A percentile compares a stretch with the other conserved stretches of the same genome.
phyloP scores from a whole-genome alignment of 1,140 invertebrate genomes.

The Euura saliciscinereae region DNA sequence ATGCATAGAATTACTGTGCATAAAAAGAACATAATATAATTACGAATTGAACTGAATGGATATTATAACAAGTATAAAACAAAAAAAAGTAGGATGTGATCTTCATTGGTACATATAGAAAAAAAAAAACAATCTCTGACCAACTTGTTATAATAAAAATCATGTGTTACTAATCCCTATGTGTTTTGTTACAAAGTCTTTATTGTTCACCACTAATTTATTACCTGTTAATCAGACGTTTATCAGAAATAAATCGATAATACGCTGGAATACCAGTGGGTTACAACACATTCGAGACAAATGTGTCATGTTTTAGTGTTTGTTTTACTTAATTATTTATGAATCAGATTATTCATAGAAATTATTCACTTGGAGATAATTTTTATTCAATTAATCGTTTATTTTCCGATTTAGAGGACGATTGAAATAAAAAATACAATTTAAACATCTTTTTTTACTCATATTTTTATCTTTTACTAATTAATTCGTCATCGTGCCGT shows the following conservation, averaged over 20 bases:
- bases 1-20: conserved; percentile 10
- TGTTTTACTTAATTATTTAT: background rate
- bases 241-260: conserved; percentile 9
- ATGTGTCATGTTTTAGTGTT: conserved; percentile 20
- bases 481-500: background rate
- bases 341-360: conserved; percentile 9
- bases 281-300: conserved; percentile 27
- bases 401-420: too few relatives aligned
- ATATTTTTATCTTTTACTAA: too few relatives aligned
- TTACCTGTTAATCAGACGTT: background rate
- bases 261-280: conserved; percentile 25
- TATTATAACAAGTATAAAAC: conserved; percentile 2
- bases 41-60: conserved; percentile 4
- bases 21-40: conserved; percentile 6
- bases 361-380: background rate
- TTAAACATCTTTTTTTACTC: too few relatives aligned
- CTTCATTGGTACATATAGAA: background rate
- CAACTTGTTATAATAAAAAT: conserved; percentile 40
- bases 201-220: conserved; percentile 28
- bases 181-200: conserved; percentile 29
- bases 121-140: background rate
- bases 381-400: too few relatives aligned
- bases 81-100: background rate
- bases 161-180: conserved; percentile 35
- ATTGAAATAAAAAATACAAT: too few relatives aligned